Evolutionary conservation across 2,888 invertebrate species (phyloP), one percentile per base, ranked within the genome.

Genomic region (Cosmopolites sordidus): DNA sequence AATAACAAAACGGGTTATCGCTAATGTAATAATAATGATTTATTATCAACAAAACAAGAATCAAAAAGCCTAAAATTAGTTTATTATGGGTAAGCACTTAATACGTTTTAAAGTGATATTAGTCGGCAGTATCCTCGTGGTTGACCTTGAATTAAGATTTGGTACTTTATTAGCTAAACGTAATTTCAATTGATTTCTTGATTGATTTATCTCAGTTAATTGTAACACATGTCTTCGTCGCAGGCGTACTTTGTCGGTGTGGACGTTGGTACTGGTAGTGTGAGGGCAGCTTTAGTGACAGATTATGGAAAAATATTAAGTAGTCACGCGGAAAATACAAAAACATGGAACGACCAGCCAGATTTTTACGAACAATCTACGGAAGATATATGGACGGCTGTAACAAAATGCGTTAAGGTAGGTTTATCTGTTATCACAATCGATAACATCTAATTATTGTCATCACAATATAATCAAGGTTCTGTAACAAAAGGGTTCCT

Each of bases 201-300:
- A 33, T 5, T 33, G 33, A 12, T 33, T 33, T 33, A 6, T 33
- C 4, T 33, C 33, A 33, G n/a, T 12, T 33, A 40, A 16, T 12
- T 12, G 6, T 4, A 12, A 40, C 14, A 15, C 5, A 40, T 16
- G 6, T 41, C 42, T 2, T 39, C 44, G 43, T 41, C 49, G 5
- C 22, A 37, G 18, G 40, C 61, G 8, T 86, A 81, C 71, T 90
- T 88, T 70, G 77, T 92, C 66, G 92, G 92, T 52, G 90, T 96
- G 9, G 97, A 97, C 76, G 94, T 96, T 33, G 97, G 97, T 3
- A 93, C 93, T 1, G 88, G 88, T 11, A 94, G 95, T 75, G 92
- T 83, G 0, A 78, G 97, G 60, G 93, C 91, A 5, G 94, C 89
- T 2, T 74, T 96, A 29, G 87, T 94, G 2, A 75, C 80, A 48